Evolutionary conservation across 2,113 vertebrate species (phyloP).

Genomic region (Trachemys scripta): DNA sequence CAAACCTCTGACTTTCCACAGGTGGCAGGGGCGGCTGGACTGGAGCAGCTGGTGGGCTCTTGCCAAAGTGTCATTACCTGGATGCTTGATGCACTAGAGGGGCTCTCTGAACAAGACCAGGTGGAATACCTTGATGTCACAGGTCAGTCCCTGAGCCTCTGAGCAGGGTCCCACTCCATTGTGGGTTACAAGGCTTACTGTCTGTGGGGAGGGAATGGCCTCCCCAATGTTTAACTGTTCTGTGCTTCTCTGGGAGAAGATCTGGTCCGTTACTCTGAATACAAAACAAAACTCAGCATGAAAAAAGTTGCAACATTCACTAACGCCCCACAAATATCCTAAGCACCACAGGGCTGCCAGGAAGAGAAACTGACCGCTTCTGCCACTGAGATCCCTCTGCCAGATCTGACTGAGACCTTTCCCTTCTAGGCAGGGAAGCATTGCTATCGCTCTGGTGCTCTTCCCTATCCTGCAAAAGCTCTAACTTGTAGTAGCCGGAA

Average conservation of each 20-base stretch:
- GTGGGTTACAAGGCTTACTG: rapidly evolving
- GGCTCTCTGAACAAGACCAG: slow-evolving; percentile 70
- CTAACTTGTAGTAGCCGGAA: neutral
- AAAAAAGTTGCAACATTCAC: neutral
- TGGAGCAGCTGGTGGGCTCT: slow-evolving; percentile 51
- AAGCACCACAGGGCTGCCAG: neutral
- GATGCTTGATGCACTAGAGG: slow-evolving; percentile 83
- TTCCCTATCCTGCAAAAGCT: neutral
- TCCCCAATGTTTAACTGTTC: neutral
- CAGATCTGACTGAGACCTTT: neutral
- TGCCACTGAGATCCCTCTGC: neutral
- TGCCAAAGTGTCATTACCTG: slow-evolving; percentile 74
- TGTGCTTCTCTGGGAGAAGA: neutral
- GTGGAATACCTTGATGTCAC: slow-evolving; percentile 79
- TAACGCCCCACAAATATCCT: neutral
- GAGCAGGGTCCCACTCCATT: rapidly evolving
- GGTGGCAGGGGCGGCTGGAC: neutral
- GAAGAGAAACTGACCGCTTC: neutral
- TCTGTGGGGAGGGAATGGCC: neutral
- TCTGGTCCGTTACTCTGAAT: neutral
- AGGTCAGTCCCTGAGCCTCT: slow-evolving; percentile 72
- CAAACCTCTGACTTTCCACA: slow-evolving; percentile 50
- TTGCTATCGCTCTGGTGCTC: neutral
- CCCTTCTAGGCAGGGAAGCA: neutral
- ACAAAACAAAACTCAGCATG: neutral